Percentiles rank a stretch among this genome's conserved stretches.
Conservation (phyloP, 2,797 vertebrate species). For the Anas bahamensis region DNA sequence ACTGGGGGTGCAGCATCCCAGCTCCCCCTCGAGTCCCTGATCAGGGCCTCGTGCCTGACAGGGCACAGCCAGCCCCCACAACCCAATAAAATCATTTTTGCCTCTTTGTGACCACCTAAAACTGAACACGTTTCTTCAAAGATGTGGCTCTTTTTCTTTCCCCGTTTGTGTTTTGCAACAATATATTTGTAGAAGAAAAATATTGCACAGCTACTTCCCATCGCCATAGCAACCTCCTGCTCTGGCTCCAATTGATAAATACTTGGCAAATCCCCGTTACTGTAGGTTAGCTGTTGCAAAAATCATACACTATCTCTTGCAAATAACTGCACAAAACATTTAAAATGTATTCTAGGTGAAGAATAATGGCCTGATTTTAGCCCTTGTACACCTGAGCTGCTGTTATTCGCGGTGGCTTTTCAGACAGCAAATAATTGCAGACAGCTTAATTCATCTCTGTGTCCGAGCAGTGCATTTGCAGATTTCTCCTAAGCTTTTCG, state of each 20-base stretch:
- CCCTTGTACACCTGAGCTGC: background rate
- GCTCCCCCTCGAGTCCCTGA: background rate
- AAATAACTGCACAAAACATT: background rate
- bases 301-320: background rate
- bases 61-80: background rate
- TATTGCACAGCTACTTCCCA: constrained; percentile 42
- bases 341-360: background rate
- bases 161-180: constrained; percentile 20
- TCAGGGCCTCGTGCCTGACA: rapidly evolving
- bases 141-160: background rate
- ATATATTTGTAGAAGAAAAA: constrained; percentile 51
- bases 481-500: background rate
- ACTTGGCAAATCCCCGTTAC: background rate
- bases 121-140: background rate
- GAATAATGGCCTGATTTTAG: background rate
- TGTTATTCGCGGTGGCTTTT: background rate
- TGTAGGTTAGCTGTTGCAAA: background rate
- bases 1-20: rapidly evolving
- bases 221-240: constrained; percentile 77
- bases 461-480: background rate
- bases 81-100: background rate
- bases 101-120: background rate
- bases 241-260: constrained; percentile 57
- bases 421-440: background rate
- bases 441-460: rapidly evolving